These are phyloP conservation scores for Drosophila jambulina DNA, from an alignment of 1,140 invertebrate genomes.

Conservation along the genomic window DNA sequence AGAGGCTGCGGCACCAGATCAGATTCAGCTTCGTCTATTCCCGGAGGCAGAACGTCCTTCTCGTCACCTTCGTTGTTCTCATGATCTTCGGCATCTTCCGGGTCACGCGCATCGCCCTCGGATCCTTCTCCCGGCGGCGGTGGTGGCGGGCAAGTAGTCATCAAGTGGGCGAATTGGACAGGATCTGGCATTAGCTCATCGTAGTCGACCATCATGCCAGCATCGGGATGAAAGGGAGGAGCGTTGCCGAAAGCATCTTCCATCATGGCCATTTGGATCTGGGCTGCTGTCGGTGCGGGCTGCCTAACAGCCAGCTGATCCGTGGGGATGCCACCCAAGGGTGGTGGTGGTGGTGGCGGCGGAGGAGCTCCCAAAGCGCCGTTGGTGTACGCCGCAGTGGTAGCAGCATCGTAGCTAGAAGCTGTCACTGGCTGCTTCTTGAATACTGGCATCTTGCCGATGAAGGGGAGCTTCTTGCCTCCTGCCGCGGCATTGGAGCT, in stretches of 20 bases:
- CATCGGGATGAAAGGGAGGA: constrained; percentile 80
- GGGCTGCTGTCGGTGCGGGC: constrained; percentile 73
- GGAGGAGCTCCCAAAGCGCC: constrained; percentile 56
- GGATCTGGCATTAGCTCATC: constrained; percentile 85
- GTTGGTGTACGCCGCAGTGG: constrained; percentile 42
- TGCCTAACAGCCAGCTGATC: constrained; percentile 32
- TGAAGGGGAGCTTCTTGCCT: constrained; percentile 89
- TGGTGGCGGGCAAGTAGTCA: constrained; percentile 78
- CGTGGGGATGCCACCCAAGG: constrained; percentile 22
- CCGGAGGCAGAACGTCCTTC: constrained; percentile 75
- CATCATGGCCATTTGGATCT: constrained; percentile 85
- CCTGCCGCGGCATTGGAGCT: constrained; percentile 22
- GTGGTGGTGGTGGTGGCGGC: constrained; percentile 36
- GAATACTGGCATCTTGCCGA: constrained; percentile 89
- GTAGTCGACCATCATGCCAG: constrained; percentile 82
- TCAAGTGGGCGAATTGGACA: constrained; percentile 81
- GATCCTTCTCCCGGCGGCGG: constrained; percentile 62
- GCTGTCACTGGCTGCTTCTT: constrained; percentile 86
- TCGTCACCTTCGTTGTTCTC: constrained; percentile 32
- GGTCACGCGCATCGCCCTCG: constrained; percentile 23
- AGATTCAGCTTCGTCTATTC: constrained; percentile 77
- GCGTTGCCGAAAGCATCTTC: constrained; percentile 81
- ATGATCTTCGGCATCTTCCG: constrained; percentile 13
- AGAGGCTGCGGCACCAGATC: constrained; percentile 71
- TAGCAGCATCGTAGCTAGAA: constrained; percentile 18